Evolutionary conservation across 2,888 invertebrate species (phyloP).

Genomic region (Hemicrepidius hirtus): DNA sequence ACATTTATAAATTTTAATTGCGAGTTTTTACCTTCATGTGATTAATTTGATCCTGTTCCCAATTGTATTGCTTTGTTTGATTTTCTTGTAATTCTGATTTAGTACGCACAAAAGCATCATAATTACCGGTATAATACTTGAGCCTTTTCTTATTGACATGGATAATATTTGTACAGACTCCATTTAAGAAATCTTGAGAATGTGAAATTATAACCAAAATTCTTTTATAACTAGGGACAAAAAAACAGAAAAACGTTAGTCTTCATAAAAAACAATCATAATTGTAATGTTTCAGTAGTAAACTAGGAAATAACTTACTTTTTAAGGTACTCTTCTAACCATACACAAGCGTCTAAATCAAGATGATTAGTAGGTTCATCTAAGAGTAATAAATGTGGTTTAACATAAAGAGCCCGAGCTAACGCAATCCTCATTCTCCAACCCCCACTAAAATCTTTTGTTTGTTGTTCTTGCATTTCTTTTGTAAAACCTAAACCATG

Average conservation of each 20-base stretch:
- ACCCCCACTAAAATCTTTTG: conserved; percentile 93
- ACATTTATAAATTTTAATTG: too few relatives aligned
- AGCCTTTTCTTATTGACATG: conserved; percentile 95
- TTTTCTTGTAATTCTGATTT: conserved; percentile 96
- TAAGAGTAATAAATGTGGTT: conserved; percentile 95
- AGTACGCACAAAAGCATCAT: conserved; percentile 96
- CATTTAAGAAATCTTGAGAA: conserved; percentile 99
- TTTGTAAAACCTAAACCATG: conserved; percentile 96
- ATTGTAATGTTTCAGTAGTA: too few relatives aligned
- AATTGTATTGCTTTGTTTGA: conserved; percentile 99
- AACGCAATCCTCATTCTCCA: conserved; percentile 99
- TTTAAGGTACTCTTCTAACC: conserved; percentile 98
- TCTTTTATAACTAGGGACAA: conserved; percentile 88
- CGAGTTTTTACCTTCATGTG: conserved; percentile 99
- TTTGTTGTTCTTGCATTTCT: conserved; percentile 89
- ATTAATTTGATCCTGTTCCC: conserved; percentile 99
- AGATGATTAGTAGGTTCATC: conserved; percentile 99
- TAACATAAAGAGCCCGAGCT: conserved; percentile 97
- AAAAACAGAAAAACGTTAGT: too few relatives aligned
- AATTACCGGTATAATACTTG: conserved; percentile 93
- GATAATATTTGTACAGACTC: conserved; percentile 96
- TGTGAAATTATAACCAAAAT: conserved; percentile 98
- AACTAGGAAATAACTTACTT: conserved; percentile 74
- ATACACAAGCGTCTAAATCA: conserved; percentile 99
- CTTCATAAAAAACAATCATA: too few relatives aligned